phyloP scores from a whole-genome alignment of 2,888 invertebrate genomes.

The Vesta saturnalis region DNA sequence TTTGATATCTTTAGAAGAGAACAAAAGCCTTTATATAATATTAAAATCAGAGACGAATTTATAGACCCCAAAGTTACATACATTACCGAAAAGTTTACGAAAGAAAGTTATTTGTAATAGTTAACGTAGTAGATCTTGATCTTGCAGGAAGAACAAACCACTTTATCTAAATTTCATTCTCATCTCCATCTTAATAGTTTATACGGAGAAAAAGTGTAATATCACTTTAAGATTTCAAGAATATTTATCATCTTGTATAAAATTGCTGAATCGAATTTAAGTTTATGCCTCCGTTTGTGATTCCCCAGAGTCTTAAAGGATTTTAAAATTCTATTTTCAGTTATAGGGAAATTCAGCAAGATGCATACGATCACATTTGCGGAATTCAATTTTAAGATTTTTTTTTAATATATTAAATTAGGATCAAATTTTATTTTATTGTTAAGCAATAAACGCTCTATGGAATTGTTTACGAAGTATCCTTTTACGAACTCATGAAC shows the following conservation, averaged over 20 bases:
- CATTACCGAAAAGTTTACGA: background rate
- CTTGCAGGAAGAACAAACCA: background rate
- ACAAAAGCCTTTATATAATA: constrained; percentile 23
- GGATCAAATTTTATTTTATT: background rate
- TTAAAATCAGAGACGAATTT: constrained; percentile 26
- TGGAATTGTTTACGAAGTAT: background rate
- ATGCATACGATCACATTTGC: background rate
- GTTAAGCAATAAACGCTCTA: background rate
- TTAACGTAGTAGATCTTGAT: background rate
- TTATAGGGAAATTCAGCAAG: background rate
- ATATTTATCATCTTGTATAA: constrained; percentile 8
- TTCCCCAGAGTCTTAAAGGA: background rate
- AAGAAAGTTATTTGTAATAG: background rate
- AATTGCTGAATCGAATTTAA: constrained; percentile 10
- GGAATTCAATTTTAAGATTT: background rate
- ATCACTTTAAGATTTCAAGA: background rate
- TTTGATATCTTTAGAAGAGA: constrained; percentile 20
- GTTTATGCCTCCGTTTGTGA: background rate
- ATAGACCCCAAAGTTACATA: constrained; percentile 16
- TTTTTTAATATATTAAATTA: background rate
- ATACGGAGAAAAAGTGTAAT: background rate
- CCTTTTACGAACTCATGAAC: background rate
- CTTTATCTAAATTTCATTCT: background rate
- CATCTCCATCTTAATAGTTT: background rate
- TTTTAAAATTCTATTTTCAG: constrained; percentile 7